Percentiles rank a stretch among this genome's conserved stretches.
Conservation (phyloP, 2,113 vertebrate genomes). For the Nyctibius bracteatus region DNA sequence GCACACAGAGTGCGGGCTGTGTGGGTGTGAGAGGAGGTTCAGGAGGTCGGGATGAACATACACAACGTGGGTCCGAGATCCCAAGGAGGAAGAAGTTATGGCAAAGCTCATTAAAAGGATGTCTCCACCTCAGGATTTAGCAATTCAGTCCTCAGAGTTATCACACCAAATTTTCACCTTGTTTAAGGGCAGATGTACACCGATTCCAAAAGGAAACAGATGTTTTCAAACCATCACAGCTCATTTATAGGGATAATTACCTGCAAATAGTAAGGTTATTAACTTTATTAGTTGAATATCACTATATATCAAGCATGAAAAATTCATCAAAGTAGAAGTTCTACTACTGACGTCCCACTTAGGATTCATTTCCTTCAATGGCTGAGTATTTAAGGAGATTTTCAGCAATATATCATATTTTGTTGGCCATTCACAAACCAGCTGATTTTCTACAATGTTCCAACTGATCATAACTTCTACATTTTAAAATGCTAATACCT, state of each 20-base stretch:
- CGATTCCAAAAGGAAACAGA: not conserved
- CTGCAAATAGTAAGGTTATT: constrained; percentile 29
- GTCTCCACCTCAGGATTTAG: not conserved
- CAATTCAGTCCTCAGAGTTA: not conserved
- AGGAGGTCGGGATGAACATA: not conserved
- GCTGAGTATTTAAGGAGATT: not conserved
- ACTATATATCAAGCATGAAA: not conserved
- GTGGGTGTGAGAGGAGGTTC: not conserved
- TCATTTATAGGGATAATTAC: constrained; percentile 7
- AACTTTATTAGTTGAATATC: not conserved
- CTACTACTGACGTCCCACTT: not conserved
- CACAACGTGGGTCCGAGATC: rapidly evolving
- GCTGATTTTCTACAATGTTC: not conserved
- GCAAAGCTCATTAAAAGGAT: not conserved
- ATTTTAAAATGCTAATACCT: not conserved
- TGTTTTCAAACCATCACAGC: constrained; percentile 14
- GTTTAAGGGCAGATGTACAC: constrained; percentile 13
- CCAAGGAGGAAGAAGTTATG: not conserved
- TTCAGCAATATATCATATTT: not conserved
- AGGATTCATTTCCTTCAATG: not conserved
- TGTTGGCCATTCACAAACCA: not conserved
- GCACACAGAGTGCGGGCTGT: not conserved
- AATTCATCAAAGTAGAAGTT: not conserved
- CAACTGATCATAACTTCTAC: not conserved
- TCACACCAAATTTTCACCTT: not conserved